Evolutionary conservation across 2,888 invertebrate genomes (phyloP).

Genomic region (Saturnia pavonia): DNA sequence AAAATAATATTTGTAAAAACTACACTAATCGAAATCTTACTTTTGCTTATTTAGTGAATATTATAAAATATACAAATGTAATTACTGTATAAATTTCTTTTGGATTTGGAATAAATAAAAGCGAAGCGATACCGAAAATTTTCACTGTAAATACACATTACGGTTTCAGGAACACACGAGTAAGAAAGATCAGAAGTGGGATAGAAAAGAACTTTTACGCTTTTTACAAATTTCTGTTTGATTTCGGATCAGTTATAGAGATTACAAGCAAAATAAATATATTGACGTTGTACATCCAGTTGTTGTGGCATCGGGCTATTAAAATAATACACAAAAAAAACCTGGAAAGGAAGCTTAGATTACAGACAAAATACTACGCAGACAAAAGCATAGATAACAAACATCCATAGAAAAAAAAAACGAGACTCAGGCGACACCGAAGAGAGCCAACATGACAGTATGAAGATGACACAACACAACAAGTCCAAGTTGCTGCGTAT

Average conservation of each 20-base stretch:
- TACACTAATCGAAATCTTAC: not conserved
- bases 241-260: not conserved
- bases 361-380: conserved; percentile 56
- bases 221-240: not conserved
- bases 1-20: not conserved
- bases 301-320: not conserved
- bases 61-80: not conserved
- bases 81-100: not conserved
- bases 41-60: not conserved
- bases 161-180: not conserved
- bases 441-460: conserved; percentile 69
- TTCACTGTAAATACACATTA: not conserved
- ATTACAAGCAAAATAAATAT: not conserved
- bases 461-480: conserved; percentile 72
- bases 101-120: not conserved
- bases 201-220: not conserved
- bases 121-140: not conserved
- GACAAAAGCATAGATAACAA: conserved; percentile 61
- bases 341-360: conserved; percentile 35
- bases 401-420: conserved; percentile 27
- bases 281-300: conserved; percentile 1
- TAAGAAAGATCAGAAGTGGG: not conserved
- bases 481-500: conserved; percentile 62
- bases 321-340: conserved; percentile 3
- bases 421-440: conserved; percentile 47